Evolutionary conservation across 1,140 invertebrate species (phyloP).

Genomic region (Gerris buenoi): DNA sequence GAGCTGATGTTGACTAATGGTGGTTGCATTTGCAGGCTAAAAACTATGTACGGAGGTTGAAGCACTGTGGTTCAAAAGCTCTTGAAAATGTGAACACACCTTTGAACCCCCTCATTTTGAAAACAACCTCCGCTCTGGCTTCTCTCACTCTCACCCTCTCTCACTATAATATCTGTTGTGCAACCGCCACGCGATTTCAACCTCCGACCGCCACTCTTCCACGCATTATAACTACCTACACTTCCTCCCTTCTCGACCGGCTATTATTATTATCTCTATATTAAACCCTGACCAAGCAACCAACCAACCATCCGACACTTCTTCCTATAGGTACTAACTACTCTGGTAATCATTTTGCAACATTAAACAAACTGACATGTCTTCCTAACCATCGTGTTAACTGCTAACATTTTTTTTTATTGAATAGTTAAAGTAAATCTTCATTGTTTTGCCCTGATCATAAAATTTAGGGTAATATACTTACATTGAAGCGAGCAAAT

Average conservation of each 20-base stretch:
- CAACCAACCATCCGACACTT: not conserved
- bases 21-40: not conserved
- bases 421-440: too few relatives aligned
- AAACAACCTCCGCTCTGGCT: not conserved
- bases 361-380: not conserved
- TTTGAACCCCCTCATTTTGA: not conserved
- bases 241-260: not conserved
- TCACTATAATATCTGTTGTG: not conserved
- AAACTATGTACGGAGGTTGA: not conserved
- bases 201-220: not conserved
- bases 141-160: not conserved
- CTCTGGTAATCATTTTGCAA: not conserved
- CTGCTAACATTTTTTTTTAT: not conserved
- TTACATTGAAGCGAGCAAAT: too few relatives aligned
- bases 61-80: not conserved
- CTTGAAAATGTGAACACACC: not conserved
- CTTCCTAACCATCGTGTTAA: not conserved
- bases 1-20: not conserved
- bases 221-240: not conserved
- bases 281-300: not conserved
- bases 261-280: not conserved
- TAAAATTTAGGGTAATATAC: too few relatives aligned
- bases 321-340: not conserved
- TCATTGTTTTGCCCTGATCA: too few relatives aligned
- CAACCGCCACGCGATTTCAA: not conserved